phyloP scores from a whole-genome alignment of 2,797 vertebrate genomes.

The Sebastes itinus region DNA sequence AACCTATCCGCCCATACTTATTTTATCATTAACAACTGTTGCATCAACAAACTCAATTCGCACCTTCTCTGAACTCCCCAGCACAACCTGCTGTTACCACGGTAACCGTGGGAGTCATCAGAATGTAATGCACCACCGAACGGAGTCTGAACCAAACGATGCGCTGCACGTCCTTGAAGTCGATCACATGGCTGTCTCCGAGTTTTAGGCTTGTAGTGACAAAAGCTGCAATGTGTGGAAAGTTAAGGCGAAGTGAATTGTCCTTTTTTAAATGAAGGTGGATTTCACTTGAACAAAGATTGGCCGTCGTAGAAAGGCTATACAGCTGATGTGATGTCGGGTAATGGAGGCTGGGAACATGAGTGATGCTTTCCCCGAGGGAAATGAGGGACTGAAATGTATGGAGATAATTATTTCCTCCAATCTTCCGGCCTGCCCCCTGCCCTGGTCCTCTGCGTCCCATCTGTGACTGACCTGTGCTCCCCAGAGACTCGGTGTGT shows the following conservation, averaged over 20 bases:
- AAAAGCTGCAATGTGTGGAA: slow-evolving; percentile 8
- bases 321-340: slow-evolving; percentile 26
- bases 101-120: slow-evolving; percentile 68
- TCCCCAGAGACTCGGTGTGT: slow-evolving; percentile 38
- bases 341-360: slow-evolving; percentile 50
- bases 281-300: background rate
- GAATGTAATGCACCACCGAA: slow-evolving; percentile 42
- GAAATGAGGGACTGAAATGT: slow-evolving; percentile 67
- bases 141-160: slow-evolving; percentile 33
- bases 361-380: slow-evolving; percentile 45
- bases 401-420: slow-evolving; percentile 77
- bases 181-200: background rate
- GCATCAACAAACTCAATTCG: slow-evolving; percentile 62
- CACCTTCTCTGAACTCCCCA: slow-evolving; percentile 71
- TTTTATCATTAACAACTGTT: slow-evolving; percentile 68
- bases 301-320: background rate
- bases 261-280: background rate
- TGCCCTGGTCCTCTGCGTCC: slow-evolving; percentile 44
- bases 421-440: slow-evolving; percentile 62
- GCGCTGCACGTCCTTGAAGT: slow-evolving; percentile 47
- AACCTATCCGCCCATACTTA: slow-evolving; percentile 16
- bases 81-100: slow-evolving; percentile 76
- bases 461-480: slow-evolving; percentile 54
- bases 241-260: slow-evolving; percentile 8
- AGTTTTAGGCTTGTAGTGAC: background rate